These are phyloP conservation scores for Micropterix aruncella DNA, from an alignment of 2,888 invertebrate genomes.

Conservation along the genomic window DNA sequence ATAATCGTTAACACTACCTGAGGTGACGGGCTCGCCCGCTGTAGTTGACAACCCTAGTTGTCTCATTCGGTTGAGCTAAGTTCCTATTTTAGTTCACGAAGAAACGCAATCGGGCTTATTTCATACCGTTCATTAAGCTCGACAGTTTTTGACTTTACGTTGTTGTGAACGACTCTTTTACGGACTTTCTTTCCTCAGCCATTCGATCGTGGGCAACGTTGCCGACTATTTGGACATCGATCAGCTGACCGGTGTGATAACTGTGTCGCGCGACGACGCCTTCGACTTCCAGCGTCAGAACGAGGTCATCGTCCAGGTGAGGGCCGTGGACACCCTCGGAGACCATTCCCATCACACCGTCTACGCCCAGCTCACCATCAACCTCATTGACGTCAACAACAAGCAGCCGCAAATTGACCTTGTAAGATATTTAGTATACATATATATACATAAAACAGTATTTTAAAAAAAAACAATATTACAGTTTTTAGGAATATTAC, in stretches of 20 bases:
- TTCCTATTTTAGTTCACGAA: no score
- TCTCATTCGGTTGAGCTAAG: no score
- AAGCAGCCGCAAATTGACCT: constrained; percentile 49
- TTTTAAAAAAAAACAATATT: no score
- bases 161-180: no score
- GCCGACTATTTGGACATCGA: constrained; percentile 33
- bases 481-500: no score
- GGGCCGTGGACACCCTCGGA: constrained; percentile 32
- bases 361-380: constrained; percentile 41
- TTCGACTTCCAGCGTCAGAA: constrained; percentile 49
- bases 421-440: no score
- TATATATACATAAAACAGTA: no score
- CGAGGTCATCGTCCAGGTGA: constrained; percentile 37
- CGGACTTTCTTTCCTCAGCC: constrained; percentile 25
- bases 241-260: constrained; percentile 38
- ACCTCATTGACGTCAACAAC: constrained; percentile 57
- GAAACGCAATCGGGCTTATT: no score
- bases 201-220: constrained; percentile 37
- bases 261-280: constrained; percentile 32
- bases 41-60: no score
- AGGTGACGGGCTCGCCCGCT: no score
- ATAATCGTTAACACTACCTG: no score
- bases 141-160: not conserved
- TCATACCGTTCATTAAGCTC: no score
- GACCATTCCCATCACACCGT: constrained; percentile 26